A percentile compares a stretch with the other conserved stretches of the same genome.
These are phyloP conservation scores for Bradypodion ventrale DNA, from an alignment of 2,797 vertebrate genomes.

Conservation along the genomic window DNA sequence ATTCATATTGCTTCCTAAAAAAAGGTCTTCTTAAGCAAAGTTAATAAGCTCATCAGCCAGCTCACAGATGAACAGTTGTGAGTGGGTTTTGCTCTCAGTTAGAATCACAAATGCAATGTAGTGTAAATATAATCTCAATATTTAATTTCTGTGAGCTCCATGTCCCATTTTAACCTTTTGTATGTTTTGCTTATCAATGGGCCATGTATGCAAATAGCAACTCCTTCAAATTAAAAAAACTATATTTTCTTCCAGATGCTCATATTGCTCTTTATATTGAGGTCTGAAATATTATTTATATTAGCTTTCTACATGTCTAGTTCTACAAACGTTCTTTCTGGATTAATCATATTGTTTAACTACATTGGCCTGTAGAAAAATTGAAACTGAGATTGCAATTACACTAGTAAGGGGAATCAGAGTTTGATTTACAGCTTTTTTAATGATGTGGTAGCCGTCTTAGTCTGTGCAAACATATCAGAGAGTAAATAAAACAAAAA, in stretches of 20 bases:
- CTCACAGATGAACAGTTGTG: not conserved
- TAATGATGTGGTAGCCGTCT: too few species aligned
- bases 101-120: not conserved
- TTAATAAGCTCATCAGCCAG: not conserved
- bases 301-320: not conserved
- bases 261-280: not conserved
- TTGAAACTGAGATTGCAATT: not conserved
- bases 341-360: not conserved
- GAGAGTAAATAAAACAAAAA: too few species aligned
- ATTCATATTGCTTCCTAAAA: not conserved
- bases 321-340: not conserved
- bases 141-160: not conserved
- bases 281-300: not conserved
- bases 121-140: not conserved
- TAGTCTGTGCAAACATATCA: too few species aligned
- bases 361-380: not conserved
- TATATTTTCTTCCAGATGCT: not conserved
- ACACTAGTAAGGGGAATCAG: too few species aligned
- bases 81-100: not conserved
- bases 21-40: not conserved
- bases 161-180: not conserved
- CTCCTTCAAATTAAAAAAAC: not conserved
- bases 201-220: not conserved
- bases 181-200: not conserved
- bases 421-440: too few species aligned